Conservation (phyloP, 1,140 invertebrate species). For the Batillaria attramentaria region DNA sequence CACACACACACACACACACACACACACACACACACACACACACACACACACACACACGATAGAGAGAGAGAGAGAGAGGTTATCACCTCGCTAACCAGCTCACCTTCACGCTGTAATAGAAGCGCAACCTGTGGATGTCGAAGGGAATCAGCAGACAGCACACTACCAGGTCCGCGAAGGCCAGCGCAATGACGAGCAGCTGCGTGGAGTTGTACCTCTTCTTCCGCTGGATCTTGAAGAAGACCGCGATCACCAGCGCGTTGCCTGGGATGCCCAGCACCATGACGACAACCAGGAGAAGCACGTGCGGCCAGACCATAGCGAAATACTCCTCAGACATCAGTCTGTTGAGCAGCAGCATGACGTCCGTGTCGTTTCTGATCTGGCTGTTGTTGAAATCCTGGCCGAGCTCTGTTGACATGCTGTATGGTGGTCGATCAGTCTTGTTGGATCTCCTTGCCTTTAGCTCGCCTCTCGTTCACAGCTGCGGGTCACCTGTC, state of each 20-base stretch:
- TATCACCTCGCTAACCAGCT: neutral
- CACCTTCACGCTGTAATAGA: neutral
- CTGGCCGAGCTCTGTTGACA: too few relatives aligned
- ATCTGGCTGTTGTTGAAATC: too few relatives aligned
- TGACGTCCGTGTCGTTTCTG: neutral
- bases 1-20: neutral
- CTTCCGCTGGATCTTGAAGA: neutral
- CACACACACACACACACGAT: neutral
- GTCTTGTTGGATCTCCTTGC: too few relatives aligned
- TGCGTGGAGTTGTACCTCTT: neutral
- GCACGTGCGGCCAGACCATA: neutral
- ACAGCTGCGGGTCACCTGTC: too few relatives aligned
- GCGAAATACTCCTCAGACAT: neutral
- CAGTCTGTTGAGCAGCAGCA: neutral
- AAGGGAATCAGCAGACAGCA: neutral
- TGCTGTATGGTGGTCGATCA: too few relatives aligned
- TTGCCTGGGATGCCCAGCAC: neutral
- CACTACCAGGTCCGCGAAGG: neutral
- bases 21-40: conserved; percentile 16
- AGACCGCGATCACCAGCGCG: neutral
- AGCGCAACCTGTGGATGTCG: neutral
- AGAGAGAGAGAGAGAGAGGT: neutral
- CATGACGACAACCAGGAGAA: neutral
- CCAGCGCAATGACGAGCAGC: neutral
- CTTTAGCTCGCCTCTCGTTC: too few relatives aligned